These are phyloP conservation scores for Azemiops feae DNA, from an alignment of 2,113 vertebrate species.

Conservation along the genomic window DNA sequence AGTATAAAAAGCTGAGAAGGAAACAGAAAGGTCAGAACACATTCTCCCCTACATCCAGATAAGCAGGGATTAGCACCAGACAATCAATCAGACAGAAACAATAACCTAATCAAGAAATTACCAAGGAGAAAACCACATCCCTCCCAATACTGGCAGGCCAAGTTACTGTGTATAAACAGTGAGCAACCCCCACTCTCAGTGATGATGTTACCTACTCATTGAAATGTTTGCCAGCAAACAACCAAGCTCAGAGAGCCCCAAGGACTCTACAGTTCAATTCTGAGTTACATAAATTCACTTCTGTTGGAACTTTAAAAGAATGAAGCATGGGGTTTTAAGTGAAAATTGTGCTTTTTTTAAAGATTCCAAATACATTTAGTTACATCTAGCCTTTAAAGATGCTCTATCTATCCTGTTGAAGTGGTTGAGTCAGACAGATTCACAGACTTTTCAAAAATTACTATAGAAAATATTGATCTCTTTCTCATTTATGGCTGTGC, in stretches of 20 bases:
- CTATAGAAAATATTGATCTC: background rate
- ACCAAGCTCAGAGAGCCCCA: background rate
- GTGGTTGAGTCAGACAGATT: background rate
- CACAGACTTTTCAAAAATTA: background rate
- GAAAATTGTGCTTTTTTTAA: background rate
- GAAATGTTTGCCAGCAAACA: background rate
- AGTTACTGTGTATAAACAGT: background rate
- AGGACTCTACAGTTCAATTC: background rate
- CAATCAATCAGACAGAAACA: background rate
- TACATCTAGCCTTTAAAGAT: background rate
- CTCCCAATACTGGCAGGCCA: background rate
- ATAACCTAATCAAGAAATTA: background rate
- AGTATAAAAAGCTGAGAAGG: background rate
- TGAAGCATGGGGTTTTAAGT: no score
- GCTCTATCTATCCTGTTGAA: background rate
- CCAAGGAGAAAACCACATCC: background rate
- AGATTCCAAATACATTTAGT: background rate
- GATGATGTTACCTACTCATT: background rate
- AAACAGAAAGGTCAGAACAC: background rate
- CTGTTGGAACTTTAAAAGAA: background rate
- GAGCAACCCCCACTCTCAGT: background rate
- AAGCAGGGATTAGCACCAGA: background rate
- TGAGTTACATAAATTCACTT: background rate
- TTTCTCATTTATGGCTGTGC: background rate
- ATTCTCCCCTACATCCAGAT: background rate